Conservation (phyloP, 2,797 vertebrate species). For the Parauchenoglanis ngamensis region DNA sequence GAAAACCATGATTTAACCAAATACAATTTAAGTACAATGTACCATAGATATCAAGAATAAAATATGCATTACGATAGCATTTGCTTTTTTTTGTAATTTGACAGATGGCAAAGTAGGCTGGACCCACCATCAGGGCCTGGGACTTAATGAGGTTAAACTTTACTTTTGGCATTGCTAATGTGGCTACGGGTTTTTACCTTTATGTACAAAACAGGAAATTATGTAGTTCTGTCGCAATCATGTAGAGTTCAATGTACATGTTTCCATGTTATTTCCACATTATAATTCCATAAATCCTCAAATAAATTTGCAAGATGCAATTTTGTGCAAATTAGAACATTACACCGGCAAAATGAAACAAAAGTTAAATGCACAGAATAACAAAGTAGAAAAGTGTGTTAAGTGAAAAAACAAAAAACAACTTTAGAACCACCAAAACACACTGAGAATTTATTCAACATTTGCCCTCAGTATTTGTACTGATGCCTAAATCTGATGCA, state of each 20-base stretch:
- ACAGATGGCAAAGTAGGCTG: neutral
- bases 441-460: slow-evolving; percentile 29
- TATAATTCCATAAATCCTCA: neutral
- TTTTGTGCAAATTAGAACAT: neutral
- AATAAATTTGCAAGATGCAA: neutral
- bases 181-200: neutral
- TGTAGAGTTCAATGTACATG: neutral
- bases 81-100: neutral
- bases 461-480: neutral
- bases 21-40: neutral
- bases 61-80: neutral
- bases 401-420: neutral
- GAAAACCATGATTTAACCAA: neutral
- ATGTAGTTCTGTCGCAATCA: neutral
- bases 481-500: slow-evolving; percentile 54
- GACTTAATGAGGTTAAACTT: neutral
- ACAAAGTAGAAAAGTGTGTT: neutral
- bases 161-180: neutral
- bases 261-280: neutral
- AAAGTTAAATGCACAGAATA: neutral
- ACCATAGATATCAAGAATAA: neutral
- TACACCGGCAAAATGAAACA: neutral
- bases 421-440: slow-evolving; percentile 16
- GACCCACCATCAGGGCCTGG: neutral
- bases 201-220: neutral